Evolutionary conservation across 2,888 invertebrate species (phyloP).

Genomic region (Melanchra persicariae): DNA sequence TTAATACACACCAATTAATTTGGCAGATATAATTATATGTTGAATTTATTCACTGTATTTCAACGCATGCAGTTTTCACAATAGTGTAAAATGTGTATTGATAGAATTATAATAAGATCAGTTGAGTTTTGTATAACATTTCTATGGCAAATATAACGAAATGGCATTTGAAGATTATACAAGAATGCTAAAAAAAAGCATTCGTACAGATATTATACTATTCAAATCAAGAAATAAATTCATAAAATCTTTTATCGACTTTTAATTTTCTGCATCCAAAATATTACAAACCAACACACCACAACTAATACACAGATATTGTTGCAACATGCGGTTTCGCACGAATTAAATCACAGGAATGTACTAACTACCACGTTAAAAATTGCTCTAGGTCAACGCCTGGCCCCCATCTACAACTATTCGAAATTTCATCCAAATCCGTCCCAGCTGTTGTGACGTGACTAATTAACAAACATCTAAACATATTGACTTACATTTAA

Average conservation of each 20-base stretch:
- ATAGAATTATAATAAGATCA: conserved; percentile 83
- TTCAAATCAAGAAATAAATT: conserved; percentile 89
- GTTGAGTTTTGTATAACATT: conserved; percentile 89
- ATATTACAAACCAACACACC: neutral
- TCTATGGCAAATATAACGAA: conserved; percentile 84
- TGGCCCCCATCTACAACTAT: too few species aligned
- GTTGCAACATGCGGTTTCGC: neutral
- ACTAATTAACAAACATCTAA: neutral
- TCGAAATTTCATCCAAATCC: too few species aligned
- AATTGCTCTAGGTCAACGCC: too few species aligned
- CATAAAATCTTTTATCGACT: conserved; percentile 77
- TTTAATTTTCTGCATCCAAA: conserved; percentile 65
- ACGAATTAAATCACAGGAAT: too few species aligned
- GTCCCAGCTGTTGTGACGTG: too few species aligned
- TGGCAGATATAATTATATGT: conserved; percentile 52
- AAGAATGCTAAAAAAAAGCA: conserved; percentile 85
- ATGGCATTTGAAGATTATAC: conserved; percentile 86
- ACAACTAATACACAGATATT: neutral
- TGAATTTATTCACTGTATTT: conserved; percentile 53
- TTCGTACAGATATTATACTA: conserved; percentile 88
- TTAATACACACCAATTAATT: conserved; percentile 51
- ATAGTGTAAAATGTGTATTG: conserved; percentile 73
- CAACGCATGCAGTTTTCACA: conserved; percentile 70
- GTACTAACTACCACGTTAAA: too few species aligned
- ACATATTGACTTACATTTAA: neutral